Evolutionary conservation across 2,113 vertebrate species (phyloP), one percentile per base, ranked within the genome.

Genomic region (Carollia perspicillata): DNA sequence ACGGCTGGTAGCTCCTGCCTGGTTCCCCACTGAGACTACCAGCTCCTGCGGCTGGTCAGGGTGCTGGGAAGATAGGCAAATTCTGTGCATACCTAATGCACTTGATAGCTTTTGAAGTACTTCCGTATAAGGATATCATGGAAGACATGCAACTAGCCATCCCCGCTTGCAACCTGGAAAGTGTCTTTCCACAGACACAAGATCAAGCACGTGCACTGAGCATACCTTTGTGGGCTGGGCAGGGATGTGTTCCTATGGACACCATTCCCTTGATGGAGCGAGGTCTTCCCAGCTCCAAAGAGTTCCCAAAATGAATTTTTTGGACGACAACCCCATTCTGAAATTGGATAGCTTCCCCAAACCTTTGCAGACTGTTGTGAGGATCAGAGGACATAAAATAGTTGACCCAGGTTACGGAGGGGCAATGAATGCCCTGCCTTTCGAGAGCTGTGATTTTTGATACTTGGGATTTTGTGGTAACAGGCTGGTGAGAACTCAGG

Each of bases 361-460:
- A 42, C 1, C 12, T n/a, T 3, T 9, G 0, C 78, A 55, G 66
- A 30, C 3, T 58, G 6, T 3, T 0, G 6, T 6, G 47, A 84
- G 51, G 35, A 80, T 40, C 1, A 18, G 79, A 81, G 3, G 13
- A 66, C 16, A 77, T 35, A 14, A 63, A 23, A 35, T 30, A 35
- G 28, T n/a, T 16, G n/a, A 60, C 30, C 22, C 2, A 77, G 17
- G n/a, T 85, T 49, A 30, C 13, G 10, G 33, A 35, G 72, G 4
- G 33, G 12, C 8, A 33, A 10, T 3, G 53, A 42, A 78, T 7
- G 9, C 14, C 30, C 18, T 9, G 75, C 14, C 35, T 63, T 69
- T 30, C 0, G 0, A 5, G 33, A 14, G 14, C 9, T 77, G 53
- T 58, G 69, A 47, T 40, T 53, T 44, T 60, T 30, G 5, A 14